Evolutionary conservation across 2,797 vertebrate genomes (phyloP).

Genomic region (Peromyscus eremicus): DNA sequence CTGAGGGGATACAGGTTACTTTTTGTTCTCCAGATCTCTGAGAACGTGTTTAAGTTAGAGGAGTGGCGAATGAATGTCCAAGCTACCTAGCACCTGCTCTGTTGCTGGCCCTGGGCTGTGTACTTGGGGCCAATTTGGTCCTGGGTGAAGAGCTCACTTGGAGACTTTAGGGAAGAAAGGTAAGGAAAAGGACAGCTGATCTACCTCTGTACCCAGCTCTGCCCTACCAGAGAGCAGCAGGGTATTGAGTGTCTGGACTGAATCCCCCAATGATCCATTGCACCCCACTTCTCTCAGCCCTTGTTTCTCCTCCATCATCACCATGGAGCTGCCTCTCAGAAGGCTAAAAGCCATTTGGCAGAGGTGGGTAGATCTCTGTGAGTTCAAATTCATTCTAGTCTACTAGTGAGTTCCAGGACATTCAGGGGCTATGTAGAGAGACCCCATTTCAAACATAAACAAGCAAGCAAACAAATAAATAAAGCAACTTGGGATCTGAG

Average conservation of each 20-base stretch:
- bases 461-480: neutral
- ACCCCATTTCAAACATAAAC: neutral
- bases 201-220: neutral
- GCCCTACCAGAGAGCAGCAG: neutral
- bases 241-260: neutral
- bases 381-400: neutral
- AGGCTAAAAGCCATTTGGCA: neutral
- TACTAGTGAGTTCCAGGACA: neutral
- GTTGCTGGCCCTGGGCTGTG: neutral
- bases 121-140: neutral
- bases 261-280: neutral
- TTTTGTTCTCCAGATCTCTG: neutral
- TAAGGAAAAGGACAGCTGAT: neutral
- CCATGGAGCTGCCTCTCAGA: neutral
- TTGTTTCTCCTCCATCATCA: neutral
- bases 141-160: neutral
- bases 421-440: neutral
- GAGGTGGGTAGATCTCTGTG: neutral
- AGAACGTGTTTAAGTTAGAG: neutral
- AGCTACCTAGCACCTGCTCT: neutral
- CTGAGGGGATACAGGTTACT: neutral
- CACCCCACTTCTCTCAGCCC: neutral
- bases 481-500: neutral
- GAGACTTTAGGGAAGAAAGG: neutral
- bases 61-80: neutral